A percentile compares a stretch with the other conserved stretches of the same genome.
These are phyloP conservation scores for Alsophila aescularia DNA, from an alignment of 2,888 invertebrate species.

Conservation along the genomic window DNA sequence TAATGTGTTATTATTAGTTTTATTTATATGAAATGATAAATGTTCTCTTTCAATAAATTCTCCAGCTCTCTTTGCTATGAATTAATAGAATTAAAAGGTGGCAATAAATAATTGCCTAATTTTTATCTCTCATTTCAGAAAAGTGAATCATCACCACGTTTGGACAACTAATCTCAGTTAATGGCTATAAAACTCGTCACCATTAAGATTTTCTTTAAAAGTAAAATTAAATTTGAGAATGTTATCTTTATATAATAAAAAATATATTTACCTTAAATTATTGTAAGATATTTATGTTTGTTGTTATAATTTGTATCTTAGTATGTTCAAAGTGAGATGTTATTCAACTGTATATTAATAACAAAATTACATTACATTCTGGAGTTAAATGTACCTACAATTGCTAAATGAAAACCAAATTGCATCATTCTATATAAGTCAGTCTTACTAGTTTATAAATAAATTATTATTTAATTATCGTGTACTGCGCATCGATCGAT, in stretches of 20 bases:
- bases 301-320: too few relatives aligned
- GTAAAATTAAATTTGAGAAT: too few relatives aligned
- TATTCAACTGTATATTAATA: background rate
- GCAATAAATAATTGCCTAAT: background rate
- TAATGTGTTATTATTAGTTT: too few relatives aligned
- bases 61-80: background rate
- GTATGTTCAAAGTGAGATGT: background rate
- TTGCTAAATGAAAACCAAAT: constrained; percentile 13
- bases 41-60: background rate
- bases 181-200: background rate
- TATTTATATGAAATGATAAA: too few relatives aligned
- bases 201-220: background rate
- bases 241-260: too few relatives aligned
- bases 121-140: background rate
- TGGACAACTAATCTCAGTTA: background rate
- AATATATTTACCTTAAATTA: too few relatives aligned
- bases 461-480: constrained; percentile 57
- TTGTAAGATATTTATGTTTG: too few relatives aligned
- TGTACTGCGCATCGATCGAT: constrained; percentile 55
- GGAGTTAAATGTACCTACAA: background rate
- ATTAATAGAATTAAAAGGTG: background rate
- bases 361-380: background rate
- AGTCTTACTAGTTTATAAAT: constrained; percentile 54
- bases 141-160: constrained; percentile 3
- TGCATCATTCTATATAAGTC: constrained; percentile 49